Conservation (phyloP, 1,140 invertebrate genomes). For the Pantala flavescens region DNA sequence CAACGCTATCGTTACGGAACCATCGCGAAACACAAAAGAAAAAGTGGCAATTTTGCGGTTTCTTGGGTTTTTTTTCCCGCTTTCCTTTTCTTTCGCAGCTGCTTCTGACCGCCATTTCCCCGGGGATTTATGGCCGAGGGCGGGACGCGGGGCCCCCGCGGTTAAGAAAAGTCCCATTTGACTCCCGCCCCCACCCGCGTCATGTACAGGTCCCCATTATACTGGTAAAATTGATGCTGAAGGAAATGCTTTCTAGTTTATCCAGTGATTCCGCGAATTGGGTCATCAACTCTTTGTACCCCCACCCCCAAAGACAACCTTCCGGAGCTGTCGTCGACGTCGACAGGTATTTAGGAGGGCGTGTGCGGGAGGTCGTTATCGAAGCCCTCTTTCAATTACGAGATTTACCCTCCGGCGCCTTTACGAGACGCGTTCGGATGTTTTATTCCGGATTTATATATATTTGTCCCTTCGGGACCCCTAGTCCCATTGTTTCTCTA, state of each 20-base stretch:
- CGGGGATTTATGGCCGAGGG: background rate
- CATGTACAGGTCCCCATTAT: background rate
- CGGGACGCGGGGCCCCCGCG: background rate
- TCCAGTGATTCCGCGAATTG: background rate
- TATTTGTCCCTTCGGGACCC: too few species aligned
- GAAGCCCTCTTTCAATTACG: too few species aligned
- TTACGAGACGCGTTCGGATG: too few species aligned
- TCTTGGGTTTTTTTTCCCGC: background rate
- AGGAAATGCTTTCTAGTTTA: background rate
- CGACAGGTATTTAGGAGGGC: background rate
- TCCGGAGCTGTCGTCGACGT: background rate
- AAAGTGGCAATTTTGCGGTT: background rate
- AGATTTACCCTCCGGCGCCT: too few species aligned
- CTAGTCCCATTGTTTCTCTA: too few species aligned
- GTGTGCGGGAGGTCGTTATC: too few species aligned
- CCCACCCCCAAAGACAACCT: background rate
- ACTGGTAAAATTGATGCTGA: background rate
- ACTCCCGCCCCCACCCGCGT: background rate
- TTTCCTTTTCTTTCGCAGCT: background rate
- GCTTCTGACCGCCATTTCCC: background rate
- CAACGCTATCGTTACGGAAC: background rate
- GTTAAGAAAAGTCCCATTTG: background rate
- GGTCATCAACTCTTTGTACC: background rate
- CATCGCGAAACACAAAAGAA: background rate
- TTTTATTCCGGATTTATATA: too few species aligned